Evolutionary conservation across 1,140 invertebrate genomes (phyloP), one percentile per base, ranked within the genome.

Genomic region (Hesperophylax magnus): DNA sequence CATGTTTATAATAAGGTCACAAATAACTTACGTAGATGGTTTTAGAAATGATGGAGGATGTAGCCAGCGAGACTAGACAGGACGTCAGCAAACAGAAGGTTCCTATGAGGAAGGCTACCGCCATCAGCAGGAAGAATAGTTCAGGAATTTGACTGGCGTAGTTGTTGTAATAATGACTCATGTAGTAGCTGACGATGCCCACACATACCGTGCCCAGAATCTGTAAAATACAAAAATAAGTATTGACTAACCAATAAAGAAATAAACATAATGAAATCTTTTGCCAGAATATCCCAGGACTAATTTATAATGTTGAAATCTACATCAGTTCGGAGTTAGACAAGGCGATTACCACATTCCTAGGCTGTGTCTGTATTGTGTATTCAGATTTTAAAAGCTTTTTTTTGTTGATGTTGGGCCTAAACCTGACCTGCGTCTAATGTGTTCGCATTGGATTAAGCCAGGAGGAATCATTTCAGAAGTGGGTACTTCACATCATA

Each of bases 31-130:
- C 96, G 86, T 95, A 96, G 79, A 95, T 92, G 5, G 95, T 96
- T 90, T 96, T 97, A 0, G 94, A 92, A 79, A 97, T 92, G 80
- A 97, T 94, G 17, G 94, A 92, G 7, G 94, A 94, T 0, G 95
- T 95, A 9, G 95, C 93, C 53, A 95, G 90, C 2, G 95, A 96
- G 14, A 93, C 88, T 1, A 96, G 82, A 84, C 94, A 96, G 14
- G 95, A 93, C 7, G 94, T 84, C 11, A 97, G 86, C 24, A 97
- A 86, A 80, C 95, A 92, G 79, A 94, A 93, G 7, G 95, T 96
- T 14, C 93, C 93, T 77, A 96, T 93, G 84, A 97, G 91, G 86
- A 95, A 96, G 11, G 95, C 91, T 0, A 93, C 93, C 0, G 92
- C 89, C 79, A 94, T 93, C 34, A 96, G 86, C 8, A 96, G 88